Conservation (phyloP, 2,113 vertebrate species). For the Delphinus delphis region DNA sequence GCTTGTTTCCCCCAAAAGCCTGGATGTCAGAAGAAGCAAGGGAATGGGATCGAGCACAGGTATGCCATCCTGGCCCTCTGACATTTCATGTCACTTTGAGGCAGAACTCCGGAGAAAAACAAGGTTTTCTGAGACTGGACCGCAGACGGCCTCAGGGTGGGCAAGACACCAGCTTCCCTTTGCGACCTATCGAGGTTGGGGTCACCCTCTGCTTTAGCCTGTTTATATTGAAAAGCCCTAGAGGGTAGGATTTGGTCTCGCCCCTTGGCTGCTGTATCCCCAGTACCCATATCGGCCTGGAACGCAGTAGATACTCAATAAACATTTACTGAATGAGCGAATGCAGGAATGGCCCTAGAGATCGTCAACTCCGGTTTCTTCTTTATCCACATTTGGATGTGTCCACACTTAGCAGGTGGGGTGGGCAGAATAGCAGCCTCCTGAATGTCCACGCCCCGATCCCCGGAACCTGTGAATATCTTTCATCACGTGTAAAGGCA, state of each 20-base stretch:
- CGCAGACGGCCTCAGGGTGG: accelerated
- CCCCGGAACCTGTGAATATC: accelerated
- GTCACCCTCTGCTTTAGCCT: neutral
- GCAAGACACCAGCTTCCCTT: neutral
- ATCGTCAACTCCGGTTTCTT: accelerated
- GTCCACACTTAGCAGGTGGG: neutral
- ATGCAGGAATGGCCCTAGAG: accelerated
- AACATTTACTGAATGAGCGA: neutral
- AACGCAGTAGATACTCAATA: neutral
- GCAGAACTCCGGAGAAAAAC: neutral
- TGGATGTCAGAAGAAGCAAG: neutral
- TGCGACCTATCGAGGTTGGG: too few relatives aligned
- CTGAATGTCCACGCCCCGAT: accelerated
- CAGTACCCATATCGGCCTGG: neutral
- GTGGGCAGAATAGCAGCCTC: accelerated
- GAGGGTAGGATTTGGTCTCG: neutral
- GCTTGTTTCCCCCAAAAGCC: neutral
- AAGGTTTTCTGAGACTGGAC: neutral
- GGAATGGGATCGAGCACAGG: neutral
- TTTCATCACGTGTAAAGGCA: accelerated
- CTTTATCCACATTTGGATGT: accelerated
- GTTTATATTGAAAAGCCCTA: neutral
- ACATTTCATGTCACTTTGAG: neutral
- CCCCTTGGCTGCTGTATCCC: neutral
- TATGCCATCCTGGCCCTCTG: neutral